Conservation (phyloP, 2,113 vertebrate species). For the Puffinus mauretanicus region DNA sequence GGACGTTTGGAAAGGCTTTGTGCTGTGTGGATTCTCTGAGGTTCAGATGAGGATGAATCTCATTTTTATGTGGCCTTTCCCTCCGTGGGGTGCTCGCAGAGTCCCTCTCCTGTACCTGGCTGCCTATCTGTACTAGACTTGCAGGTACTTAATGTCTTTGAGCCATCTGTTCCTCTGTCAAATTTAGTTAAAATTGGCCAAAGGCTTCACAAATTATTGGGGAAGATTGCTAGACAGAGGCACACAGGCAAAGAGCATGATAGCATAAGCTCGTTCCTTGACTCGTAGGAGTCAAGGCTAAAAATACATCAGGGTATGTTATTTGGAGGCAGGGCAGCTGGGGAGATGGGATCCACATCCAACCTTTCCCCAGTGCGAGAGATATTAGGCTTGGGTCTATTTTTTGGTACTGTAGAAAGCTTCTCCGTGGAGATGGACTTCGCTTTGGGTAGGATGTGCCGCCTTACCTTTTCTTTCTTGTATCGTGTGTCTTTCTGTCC, state of each 20-base stretch:
- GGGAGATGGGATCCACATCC: not conserved
- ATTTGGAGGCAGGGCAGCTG: not conserved
- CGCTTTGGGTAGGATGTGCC: not conserved
- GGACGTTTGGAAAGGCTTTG: not conserved
- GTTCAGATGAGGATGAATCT: constrained; percentile 32
- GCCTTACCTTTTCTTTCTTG: not conserved
- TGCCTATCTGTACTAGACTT: constrained; percentile 30
- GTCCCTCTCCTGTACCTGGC: constrained; percentile 53
- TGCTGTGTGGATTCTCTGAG: not conserved
- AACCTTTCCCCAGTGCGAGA: not conserved
- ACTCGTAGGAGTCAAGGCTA: not conserved
- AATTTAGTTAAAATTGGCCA: constrained; percentile 57
- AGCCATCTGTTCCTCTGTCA: constrained; percentile 64
- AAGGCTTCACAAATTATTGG: constrained; percentile 43
- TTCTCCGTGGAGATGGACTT: not conserved
- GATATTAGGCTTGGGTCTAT: no score
- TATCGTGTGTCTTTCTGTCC: not conserved
- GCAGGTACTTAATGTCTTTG: constrained; percentile 62
- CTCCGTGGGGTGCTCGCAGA: not conserved
- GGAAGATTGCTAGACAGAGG: constrained; percentile 31
- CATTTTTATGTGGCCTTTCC: constrained; percentile 41
- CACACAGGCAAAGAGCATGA: not conserved
- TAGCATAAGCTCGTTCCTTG: not conserved
- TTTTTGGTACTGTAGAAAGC: not conserved
- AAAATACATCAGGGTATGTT: not conserved